These are phyloP conservation scores for Copsychus sechellarum DNA, from an alignment of 2,113 vertebrate genomes.

Conservation along the genomic window DNA sequence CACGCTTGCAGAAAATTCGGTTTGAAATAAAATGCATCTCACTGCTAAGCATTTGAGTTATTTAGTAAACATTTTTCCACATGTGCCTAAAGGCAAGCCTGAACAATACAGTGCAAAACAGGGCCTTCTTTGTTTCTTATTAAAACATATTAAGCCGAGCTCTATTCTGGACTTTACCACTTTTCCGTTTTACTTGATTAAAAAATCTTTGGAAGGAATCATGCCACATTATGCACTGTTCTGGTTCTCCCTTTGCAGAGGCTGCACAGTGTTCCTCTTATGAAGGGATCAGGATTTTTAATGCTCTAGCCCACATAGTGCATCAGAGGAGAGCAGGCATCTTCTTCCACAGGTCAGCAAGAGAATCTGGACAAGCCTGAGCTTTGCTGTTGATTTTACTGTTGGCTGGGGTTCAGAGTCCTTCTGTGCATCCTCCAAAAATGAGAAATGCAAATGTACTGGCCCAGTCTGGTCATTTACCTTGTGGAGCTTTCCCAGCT, in stretches of 20 bases:
- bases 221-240: neutral
- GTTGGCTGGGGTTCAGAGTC: neutral
- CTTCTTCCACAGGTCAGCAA: neutral
- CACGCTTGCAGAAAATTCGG: neutral
- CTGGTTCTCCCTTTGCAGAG: neutral
- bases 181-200: slow-evolving; percentile 2
- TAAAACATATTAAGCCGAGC: neutral
- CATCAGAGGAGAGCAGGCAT: neutral
- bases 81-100: slow-evolving; percentile 35
- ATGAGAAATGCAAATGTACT: neutral
- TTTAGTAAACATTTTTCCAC: slow-evolving; percentile 65
- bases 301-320: neutral
- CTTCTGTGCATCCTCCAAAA: neutral
- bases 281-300: neutral
- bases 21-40: slow-evolving; percentile 31
- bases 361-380: neutral
- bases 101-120: slow-evolving; percentile 36
- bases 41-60: slow-evolving; percentile 31
- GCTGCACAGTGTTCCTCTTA: neutral
- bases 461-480: neutral
- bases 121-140: slow-evolving; percentile 43
- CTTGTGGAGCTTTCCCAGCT: neutral
- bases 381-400: neutral
- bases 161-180: neutral
- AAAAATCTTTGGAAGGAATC: neutral